Evolutionary conservation across 2,113 vertebrate genomes (phyloP).

Genomic region (Alouatta palliata): DNA sequence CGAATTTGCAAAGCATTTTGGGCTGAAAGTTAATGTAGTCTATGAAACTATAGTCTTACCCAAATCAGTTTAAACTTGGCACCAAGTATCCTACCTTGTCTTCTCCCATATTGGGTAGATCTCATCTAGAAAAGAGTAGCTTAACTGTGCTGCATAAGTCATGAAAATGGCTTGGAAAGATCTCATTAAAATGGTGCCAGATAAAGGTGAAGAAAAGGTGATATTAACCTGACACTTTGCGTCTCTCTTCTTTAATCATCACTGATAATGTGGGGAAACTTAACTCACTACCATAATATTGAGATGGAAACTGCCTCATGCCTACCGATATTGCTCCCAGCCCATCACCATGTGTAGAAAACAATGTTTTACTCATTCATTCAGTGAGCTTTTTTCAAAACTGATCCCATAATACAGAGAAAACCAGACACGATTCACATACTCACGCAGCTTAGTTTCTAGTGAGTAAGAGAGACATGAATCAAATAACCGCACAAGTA

Average conservation of each 20-base stretch:
- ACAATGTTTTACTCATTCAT: neutral
- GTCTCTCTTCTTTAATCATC: neutral
- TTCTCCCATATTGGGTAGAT: neutral
- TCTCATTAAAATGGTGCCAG: neutral
- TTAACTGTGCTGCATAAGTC: neutral
- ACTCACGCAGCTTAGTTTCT: neutral
- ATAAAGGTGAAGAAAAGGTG: neutral
- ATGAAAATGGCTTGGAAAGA: neutral
- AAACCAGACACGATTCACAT: neutral
- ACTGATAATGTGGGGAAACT: neutral
- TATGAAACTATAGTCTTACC: neutral
- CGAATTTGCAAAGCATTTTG: neutral
- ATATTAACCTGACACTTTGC: neutral
- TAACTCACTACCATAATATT: neutral
- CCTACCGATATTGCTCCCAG: neutral
- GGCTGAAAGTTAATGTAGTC: neutral
- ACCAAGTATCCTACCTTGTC: fast-evolving
- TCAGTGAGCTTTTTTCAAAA: neutral
- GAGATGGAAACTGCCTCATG: neutral
- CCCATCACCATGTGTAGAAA: neutral
- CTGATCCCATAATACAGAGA: neutral
- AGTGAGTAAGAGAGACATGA: neutral
- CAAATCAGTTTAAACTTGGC: neutral
- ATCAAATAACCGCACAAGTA: neutral
- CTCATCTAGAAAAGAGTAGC: neutral